A percentile compares a stretch with the other conserved stretches of the same genome.
These are phyloP conservation scores for Brachionus sp. DNA, from an alignment of 1,140 invertebrate species.

Conservation along the genomic window DNA sequence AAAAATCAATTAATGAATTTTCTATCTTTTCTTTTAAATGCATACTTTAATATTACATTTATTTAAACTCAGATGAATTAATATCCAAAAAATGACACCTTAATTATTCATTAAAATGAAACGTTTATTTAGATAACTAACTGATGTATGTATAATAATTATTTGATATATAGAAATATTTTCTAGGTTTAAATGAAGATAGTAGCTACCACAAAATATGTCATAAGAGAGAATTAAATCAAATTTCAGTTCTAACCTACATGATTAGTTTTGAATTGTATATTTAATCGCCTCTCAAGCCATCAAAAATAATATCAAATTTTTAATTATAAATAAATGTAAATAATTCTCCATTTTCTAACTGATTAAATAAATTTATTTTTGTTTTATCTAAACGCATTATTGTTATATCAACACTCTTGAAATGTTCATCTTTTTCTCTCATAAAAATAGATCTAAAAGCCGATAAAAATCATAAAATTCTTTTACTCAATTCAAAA, in stretches of 20 bases:
- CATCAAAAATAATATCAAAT: background rate
- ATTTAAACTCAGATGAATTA: no score
- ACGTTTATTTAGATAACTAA: no score
- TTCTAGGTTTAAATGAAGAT: background rate
- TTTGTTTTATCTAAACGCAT: background rate
- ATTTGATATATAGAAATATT: background rate
- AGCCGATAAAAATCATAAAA: background rate
- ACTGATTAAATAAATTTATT: background rate
- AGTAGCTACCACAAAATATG: background rate
- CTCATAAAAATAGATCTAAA: background rate
- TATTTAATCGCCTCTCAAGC: background rate
- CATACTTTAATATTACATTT: no score
- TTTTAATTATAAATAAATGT: slow-evolving; percentile 6
- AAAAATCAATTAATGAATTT: no score
- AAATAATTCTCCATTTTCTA: background rate
- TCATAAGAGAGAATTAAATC: background rate
- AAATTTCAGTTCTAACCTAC: background rate
- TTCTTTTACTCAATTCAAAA: background rate
- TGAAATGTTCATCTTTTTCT: background rate
- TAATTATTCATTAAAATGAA: no score
- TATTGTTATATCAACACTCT: slow-evolving; percentile 19
- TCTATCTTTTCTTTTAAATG: no score
- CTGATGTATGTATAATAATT: no score
- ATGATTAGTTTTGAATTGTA: background rate
- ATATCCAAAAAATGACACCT: no score